These are phyloP conservation scores for Mechanitis messenoides DNA, from an alignment of 2,888 invertebrate species.

Conservation along the genomic window DNA sequence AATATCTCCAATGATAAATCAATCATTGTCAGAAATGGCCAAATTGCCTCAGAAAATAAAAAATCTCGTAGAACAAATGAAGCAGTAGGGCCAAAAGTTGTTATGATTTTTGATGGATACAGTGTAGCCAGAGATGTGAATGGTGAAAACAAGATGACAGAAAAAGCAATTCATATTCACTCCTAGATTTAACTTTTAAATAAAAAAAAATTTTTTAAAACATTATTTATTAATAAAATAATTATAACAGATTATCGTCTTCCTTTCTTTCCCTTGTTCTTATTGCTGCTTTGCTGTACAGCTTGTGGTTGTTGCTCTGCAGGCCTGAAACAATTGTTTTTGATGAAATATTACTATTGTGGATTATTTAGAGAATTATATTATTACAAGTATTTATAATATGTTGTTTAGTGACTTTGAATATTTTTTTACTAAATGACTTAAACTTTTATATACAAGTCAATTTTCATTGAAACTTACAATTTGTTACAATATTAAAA, in stretches of 20 bases:
- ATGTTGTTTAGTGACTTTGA: too few relatives aligned
- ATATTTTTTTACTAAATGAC: too few relatives aligned
- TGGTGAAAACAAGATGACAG: constrained; percentile 57
- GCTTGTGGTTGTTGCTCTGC: constrained; percentile 66
- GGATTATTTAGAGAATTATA: too few relatives aligned
- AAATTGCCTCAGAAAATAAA: constrained; percentile 62
- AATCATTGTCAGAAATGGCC: constrained; percentile 60
- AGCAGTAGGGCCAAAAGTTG: constrained; percentile 45
- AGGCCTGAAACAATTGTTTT: constrained; percentile 46
- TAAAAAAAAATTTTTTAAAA: constrained; percentile 18
- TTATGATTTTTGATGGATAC: constrained; percentile 64
- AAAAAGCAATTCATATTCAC: constrained; percentile 54
- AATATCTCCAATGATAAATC: constrained; percentile 60
- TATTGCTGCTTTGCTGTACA: constrained; percentile 50
- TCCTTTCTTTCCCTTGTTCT: constrained; percentile 61
- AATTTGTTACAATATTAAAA: too few relatives aligned
- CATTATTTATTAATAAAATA: constrained; percentile 27
- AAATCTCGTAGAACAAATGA: constrained; percentile 59
- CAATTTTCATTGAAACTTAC: too few relatives aligned
- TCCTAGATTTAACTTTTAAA: constrained; percentile 27
- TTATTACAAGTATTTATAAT: too few relatives aligned
- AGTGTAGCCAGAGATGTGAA: constrained; percentile 65
- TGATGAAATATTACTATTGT: neutral
- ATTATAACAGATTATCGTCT: constrained; percentile 52
- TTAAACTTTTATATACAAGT: too few relatives aligned